phyloP scores from a whole-genome alignment of 2,888 invertebrate genomes.

The Lissocephala sabroskyi region DNA sequence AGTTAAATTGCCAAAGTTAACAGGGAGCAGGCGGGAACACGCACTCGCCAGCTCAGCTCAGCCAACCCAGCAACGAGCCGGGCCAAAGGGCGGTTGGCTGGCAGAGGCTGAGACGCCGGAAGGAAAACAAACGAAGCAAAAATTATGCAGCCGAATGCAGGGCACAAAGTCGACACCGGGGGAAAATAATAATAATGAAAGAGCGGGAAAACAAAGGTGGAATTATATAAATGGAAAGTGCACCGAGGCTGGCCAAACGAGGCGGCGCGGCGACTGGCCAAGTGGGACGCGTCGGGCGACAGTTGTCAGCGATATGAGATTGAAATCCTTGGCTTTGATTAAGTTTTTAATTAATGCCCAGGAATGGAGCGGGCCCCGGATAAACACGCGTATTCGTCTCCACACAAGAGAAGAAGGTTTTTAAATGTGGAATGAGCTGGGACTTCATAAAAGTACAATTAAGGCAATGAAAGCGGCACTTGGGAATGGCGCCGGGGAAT shows the following conservation, averaged over 20 bases:
- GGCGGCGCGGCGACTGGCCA: not conserved
- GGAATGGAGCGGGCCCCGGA: too few species aligned
- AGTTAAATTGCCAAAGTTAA: constrained; percentile 63
- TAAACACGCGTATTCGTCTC: too few species aligned
- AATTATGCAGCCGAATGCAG: constrained; percentile 42
- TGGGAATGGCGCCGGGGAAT: too few species aligned
- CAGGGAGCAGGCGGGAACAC: constrained; percentile 29
- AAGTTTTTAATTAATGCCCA: constrained; percentile 30
- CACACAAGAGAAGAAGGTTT: too few species aligned
- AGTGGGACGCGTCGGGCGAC: not conserved
- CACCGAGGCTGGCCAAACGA: constrained; percentile 1
- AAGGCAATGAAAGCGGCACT: too few species aligned
- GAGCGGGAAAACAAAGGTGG: constrained; percentile 37
- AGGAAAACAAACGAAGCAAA: constrained; percentile 22
- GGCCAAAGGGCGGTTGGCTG: constrained; percentile 7
- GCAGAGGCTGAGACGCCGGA: constrained; percentile 3
- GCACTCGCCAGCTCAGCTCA: constrained; percentile 14
- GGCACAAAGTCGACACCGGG: constrained; percentile 11
- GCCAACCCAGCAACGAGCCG: constrained; percentile 5
- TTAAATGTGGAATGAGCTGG: too few species aligned
- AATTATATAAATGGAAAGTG: constrained; percentile 48
- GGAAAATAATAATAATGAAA: constrained; percentile 17
- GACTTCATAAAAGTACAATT: too few species aligned
- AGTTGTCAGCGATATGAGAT: constrained; percentile 8
- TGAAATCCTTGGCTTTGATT: constrained; percentile 13